Base-by-base conservation (phyloP, 2,888 invertebrate genomes). In the Latrodectus elegans region DNA sequence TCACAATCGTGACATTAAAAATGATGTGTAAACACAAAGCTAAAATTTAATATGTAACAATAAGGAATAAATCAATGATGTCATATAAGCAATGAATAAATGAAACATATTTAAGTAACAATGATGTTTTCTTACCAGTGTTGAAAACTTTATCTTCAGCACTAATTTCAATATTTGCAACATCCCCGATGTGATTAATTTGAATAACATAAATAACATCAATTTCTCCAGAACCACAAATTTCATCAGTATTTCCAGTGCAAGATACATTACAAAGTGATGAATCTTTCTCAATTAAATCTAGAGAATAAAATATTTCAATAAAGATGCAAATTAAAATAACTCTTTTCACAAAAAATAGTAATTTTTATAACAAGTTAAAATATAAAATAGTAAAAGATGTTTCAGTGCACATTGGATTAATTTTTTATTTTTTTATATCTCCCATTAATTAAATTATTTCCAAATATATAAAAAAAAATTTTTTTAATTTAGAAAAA, bases 181-280 rank as follows among this genome's bases (percentile, higher is more conserved):
- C 72, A 22, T 75, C 70, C 55, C 88, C 88, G 15, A 84, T 79
- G 8, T 49, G 49, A 6, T 79, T 71, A 8, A 73, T 80, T 67
- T 71, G 71, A 49, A 84, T 71, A 1, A 74, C 84, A 67, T 80
- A 80, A 10, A 88, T 71, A 6, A 80, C 8, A 64, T 80, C 71
- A 17, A 72, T 55, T 22, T 84, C 67, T 51, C 79, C 68, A 12
- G 88, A 83, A 17, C 88, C 88, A 80, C 88, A 88, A 14, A 80
- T 64, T 67, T 84, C 75, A 4, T 88, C 72, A 8, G 52, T 38
- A 75, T 80, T 76, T 38, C 84, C 88, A 71, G 83, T 70, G 72
- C 88, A 88, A 52, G 38, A 38, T 15, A 49, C 55, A 51, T 84
- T 17, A 53, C 88, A 88, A 1, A 51, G 8, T 10, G 64, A 70